Evolutionary conservation across 2,797 vertebrate genomes (phyloP).

Genomic region (Hydrocynus forskahlii): DNA sequence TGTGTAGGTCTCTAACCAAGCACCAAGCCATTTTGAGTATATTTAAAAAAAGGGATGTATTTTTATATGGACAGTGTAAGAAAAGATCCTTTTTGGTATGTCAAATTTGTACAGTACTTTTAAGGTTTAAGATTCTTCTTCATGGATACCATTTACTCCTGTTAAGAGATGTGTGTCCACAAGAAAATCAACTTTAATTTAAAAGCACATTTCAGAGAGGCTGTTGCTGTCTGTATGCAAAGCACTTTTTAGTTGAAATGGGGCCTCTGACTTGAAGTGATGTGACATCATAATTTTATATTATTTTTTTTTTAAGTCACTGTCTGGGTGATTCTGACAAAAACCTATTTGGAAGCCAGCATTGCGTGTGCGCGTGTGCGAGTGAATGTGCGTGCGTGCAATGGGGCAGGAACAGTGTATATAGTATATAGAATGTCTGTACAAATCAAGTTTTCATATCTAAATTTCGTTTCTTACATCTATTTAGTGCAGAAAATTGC

Average conservation of each 20-base stretch:
- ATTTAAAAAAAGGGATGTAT: conserved; percentile 69
- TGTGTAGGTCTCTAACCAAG: conserved; percentile 2
- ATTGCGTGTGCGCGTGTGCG: not conserved
- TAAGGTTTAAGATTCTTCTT: not conserved
- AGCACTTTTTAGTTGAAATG: not conserved
- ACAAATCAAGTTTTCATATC: not conserved
- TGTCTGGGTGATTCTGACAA: not conserved
- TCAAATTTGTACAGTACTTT: conserved; percentile 34
- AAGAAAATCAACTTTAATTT: not conserved
- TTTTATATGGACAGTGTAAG: conserved; percentile 68
- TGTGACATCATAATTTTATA: not conserved
- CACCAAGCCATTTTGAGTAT: conserved; percentile 23
- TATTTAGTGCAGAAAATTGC: not conserved
- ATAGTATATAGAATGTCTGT: not conserved
- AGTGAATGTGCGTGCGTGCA: not conserved
- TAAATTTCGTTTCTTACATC: not conserved
- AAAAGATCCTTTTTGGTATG: conserved; percentile 51
- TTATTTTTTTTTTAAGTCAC: too few species aligned
- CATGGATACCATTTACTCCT: not conserved
- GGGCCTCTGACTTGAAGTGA: not conserved
- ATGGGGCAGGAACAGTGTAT: not conserved
- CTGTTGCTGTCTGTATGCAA: not conserved
- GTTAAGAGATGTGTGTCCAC: not conserved
- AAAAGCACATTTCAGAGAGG: conserved; percentile 9
- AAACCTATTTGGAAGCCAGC: not conserved